These are phyloP conservation scores for Rhynchonema sp. DNA, from an alignment of 2,888 invertebrate genomes.

Conservation along the genomic window DNA sequence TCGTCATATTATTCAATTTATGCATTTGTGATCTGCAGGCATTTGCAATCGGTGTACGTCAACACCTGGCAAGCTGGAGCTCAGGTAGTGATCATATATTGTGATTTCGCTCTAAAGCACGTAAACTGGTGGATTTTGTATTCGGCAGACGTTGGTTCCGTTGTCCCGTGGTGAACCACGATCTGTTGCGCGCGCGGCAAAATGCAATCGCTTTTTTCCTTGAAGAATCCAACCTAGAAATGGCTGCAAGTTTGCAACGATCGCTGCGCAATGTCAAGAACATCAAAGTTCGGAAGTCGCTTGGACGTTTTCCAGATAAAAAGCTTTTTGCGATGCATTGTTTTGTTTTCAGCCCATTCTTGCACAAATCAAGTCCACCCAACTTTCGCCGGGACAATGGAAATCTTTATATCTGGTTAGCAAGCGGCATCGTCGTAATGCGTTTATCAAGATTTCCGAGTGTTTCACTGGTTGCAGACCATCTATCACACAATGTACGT, in stretches of 20 bases:
- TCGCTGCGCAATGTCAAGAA: constrained; percentile 11
- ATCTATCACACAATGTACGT: constrained; percentile 48
- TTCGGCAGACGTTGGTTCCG: constrained; percentile 48
- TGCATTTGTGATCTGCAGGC: constrained; percentile 21
- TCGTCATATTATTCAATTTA: neutral
- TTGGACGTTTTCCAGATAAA: too few relatives aligned
- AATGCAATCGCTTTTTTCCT: constrained; percentile 50
- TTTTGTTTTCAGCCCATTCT: too few relatives aligned
- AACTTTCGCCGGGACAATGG: too few relatives aligned
- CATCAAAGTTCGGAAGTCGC: too few relatives aligned
- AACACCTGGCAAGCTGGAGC: constrained; percentile 43
- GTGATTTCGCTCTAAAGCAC: neutral
- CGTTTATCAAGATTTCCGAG: too few relatives aligned
- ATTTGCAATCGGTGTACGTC: constrained; percentile 52
- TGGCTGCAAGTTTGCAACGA: constrained; percentile 40
- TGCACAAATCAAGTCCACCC: too few relatives aligned
- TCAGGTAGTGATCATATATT: constrained; percentile 37
- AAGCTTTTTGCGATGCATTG: too few relatives aligned
- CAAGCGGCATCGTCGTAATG: too few relatives aligned
- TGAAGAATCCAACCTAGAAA: constrained; percentile 42
- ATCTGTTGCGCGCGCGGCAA: constrained; percentile 43
- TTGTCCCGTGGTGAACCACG: constrained; percentile 47
- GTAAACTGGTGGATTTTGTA: too few relatives aligned
- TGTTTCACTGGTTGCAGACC: constrained; percentile 42
- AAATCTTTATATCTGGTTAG: too few relatives aligned